phyloP scores from a whole-genome alignment of 2,113 vertebrate genomes.

The Notothenia rossii region DNA sequence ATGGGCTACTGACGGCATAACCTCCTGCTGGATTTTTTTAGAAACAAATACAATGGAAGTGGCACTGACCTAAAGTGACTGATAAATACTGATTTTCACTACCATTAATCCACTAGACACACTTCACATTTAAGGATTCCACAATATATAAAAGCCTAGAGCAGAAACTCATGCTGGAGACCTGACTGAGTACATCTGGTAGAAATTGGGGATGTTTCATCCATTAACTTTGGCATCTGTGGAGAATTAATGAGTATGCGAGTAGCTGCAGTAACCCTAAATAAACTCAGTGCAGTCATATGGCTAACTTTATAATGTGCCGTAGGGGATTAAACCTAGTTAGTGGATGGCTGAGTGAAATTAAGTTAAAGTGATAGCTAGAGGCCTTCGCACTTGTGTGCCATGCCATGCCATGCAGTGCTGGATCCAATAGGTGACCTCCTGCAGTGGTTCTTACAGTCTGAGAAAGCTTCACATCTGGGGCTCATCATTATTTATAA shows the following conservation, averaged over 20 bases:
- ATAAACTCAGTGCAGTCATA: constrained; percentile 47
- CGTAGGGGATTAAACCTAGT: constrained; percentile 55
- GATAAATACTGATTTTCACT: constrained; percentile 13
- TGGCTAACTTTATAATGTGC: constrained; percentile 54
- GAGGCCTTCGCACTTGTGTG: constrained; percentile 59
- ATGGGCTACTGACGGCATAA: background rate
- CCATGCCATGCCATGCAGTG: constrained; percentile 28
- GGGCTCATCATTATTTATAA: constrained; percentile 36
- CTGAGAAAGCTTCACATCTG: constrained; percentile 54
- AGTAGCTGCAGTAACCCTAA: constrained; percentile 47
- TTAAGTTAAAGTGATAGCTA: constrained; percentile 47
- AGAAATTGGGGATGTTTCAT: constrained; percentile 37
- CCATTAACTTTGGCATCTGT: constrained; percentile 60
- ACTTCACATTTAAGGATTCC: constrained; percentile 2
- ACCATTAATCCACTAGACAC: constrained; percentile 1
- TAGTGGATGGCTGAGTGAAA: constrained; percentile 38
- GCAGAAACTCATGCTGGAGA: constrained; percentile 20
- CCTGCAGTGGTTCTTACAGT: constrained; percentile 34
- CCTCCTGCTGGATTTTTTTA: constrained; percentile 30
- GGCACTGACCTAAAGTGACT: background rate
- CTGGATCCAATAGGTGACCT: constrained; percentile 3
- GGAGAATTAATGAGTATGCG: constrained; percentile 58
- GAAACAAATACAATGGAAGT: background rate
- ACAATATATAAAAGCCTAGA: constrained; percentile 1
- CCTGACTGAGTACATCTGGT: constrained; percentile 53